Percentiles rank a stretch among this genome's conserved stretches.
Conservation (phyloP, 1,140 invertebrate species). For the Drosophila serrata region DNA sequence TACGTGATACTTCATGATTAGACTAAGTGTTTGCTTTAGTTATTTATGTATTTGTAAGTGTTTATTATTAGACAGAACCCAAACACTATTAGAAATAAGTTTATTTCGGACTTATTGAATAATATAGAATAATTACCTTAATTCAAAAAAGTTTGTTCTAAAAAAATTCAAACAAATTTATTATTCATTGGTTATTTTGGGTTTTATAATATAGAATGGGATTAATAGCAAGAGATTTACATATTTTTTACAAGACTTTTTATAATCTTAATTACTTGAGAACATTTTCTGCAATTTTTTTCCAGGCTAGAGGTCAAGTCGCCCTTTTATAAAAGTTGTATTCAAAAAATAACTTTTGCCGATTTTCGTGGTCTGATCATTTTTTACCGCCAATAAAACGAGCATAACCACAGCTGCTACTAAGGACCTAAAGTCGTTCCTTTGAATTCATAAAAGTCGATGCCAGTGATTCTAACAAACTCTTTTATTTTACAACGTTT, state of each 20-base stretch:
- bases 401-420: too few relatives aligned
- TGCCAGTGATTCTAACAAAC: too few relatives aligned
- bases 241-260: neutral
- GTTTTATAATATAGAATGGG: neutral
- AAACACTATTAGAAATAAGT: conserved; percentile 46
- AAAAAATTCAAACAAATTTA: neutral
- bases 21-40: conserved; percentile 25
- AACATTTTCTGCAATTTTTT: too few relatives aligned
- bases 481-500: too few relatives aligned
- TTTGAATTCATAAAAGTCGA: too few relatives aligned
- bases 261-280: too few relatives aligned
- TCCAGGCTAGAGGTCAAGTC: too few relatives aligned
- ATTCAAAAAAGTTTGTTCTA: neutral
- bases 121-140: neutral
- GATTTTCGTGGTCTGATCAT: too few relatives aligned
- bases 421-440: too few relatives aligned
- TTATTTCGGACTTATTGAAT: neutral
- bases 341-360: too few relatives aligned
- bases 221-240: neutral
- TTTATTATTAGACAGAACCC: conserved; percentile 38
- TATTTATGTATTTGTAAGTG: conserved; percentile 41
- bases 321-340: too few relatives aligned
- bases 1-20: conserved; percentile 40
- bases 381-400: too few relatives aligned
- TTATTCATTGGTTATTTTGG: neutral